phyloP scores from a whole-genome alignment of 2,797 vertebrate genomes.

The Coranthus polyacanthus region DNA sequence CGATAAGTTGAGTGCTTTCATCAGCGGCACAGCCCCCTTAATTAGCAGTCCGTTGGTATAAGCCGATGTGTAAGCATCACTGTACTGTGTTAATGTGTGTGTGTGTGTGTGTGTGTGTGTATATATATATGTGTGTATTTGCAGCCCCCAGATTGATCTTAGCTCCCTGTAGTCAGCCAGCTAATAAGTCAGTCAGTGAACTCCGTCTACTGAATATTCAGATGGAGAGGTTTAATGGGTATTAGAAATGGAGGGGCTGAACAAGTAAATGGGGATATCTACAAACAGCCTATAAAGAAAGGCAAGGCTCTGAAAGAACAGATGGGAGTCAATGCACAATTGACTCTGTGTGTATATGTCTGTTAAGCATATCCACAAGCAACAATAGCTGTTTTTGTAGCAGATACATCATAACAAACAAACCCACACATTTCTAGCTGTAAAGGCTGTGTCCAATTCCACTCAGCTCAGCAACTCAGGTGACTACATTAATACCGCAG shows the following conservation, averaged over 20 bases:
- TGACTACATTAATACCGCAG: constrained; percentile 52
- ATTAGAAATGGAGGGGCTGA: constrained; percentile 67
- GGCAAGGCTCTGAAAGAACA: constrained; percentile 4
- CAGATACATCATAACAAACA: constrained; percentile 42
- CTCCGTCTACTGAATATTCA: constrained; percentile 66
- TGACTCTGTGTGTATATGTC: constrained; percentile 28
- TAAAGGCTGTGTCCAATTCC: constrained; percentile 48
- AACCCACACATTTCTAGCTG: constrained; percentile 22
- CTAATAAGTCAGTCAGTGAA: constrained; percentile 60
- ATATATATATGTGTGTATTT: constrained; percentile 19
- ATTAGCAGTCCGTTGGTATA: constrained; percentile 73
- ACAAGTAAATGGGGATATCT: constrained; percentile 55
- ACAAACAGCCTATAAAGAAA: constrained; percentile 28
- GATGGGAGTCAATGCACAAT: constrained; percentile 21
- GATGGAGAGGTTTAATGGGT: constrained; percentile 75
- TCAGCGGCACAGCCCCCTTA: constrained; percentile 71
- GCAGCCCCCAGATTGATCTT: constrained; percentile 55
- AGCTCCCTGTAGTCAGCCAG: constrained; percentile 56
- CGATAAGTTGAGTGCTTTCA: constrained; percentile 68
- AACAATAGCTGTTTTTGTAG: constrained; percentile 18
- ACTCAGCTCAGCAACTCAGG: constrained; percentile 18
- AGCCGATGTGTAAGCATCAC: constrained; percentile 73
- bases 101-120: too few species aligned
- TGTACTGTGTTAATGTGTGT: constrained; percentile 43
- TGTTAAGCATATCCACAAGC: constrained; percentile 18